phyloP scores from a whole-genome alignment of 2,888 invertebrate species.

The Eudasyphora cyanicolor region DNA sequence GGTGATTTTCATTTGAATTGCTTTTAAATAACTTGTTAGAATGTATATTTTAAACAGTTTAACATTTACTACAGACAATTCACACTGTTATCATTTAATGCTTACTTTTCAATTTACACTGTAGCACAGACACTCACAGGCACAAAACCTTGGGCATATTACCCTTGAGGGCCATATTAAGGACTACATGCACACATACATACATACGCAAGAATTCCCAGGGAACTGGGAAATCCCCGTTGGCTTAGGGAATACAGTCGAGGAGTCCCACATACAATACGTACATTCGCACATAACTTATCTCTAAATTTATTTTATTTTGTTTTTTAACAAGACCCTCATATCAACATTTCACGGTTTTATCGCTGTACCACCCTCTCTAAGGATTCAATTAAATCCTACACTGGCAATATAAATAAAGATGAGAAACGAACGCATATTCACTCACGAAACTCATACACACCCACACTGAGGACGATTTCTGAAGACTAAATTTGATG shows the following conservation, averaged over 20 bases:
- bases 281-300: neutral
- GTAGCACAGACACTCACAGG: neutral
- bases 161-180: neutral
- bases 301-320: neutral
- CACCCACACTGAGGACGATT: neutral
- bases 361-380: constrained; percentile 32
- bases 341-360: constrained; percentile 43
- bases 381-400: constrained; percentile 56
- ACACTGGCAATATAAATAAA: constrained; percentile 46
- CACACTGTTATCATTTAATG: constrained; percentile 26
- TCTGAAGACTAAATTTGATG: neutral
- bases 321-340: constrained; percentile 18
- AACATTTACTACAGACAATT: constrained; percentile 30
- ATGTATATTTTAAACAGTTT: constrained; percentile 43
- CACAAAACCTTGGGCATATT: neutral
- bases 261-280: neutral
- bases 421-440: constrained; percentile 15
- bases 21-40: neutral
- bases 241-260: neutral
- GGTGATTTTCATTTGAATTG: neutral
- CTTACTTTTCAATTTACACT: constrained; percentile 42
- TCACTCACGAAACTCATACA: neutral
- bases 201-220: neutral
- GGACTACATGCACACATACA: neutral
- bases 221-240: neutral